Evolutionary conservation across 1,140 invertebrate species (phyloP).

Genomic region (Venustaconcha ellipsiformis): DNA sequence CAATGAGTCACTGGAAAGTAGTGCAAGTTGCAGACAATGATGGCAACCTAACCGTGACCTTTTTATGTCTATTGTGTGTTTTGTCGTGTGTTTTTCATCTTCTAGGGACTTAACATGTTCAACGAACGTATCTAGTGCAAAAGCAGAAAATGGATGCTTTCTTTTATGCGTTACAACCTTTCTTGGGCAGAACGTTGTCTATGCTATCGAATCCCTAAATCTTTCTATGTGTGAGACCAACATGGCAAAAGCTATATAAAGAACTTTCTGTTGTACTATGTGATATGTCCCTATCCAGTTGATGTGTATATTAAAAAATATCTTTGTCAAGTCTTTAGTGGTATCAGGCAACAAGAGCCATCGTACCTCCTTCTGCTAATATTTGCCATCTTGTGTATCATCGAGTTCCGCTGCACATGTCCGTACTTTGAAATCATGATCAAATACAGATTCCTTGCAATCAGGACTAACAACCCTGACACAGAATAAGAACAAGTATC

Average conservation of each 20-base stretch:
- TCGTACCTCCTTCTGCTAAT: background rate
- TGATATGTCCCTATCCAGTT: background rate
- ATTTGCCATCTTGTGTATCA: conserved; percentile 1
- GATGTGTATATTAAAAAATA: background rate
- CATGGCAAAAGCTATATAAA: background rate
- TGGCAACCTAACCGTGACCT: too few species aligned
- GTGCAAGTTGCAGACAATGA: too few species aligned
- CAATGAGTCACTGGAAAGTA: too few species aligned
- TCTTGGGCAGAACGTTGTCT: too few species aligned
- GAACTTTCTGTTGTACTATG: background rate
- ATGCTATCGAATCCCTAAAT: background rate
- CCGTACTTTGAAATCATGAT: background rate
- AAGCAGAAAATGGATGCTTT: too few species aligned
- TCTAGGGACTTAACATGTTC: too few species aligned
- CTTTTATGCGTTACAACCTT: too few species aligned
- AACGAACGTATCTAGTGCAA: too few species aligned
- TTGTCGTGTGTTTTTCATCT: too few species aligned
- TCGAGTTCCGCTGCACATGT: background rate
- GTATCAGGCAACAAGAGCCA: conserved; percentile 2
- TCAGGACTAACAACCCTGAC: background rate
- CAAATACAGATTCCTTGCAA: background rate
- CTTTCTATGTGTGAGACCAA: background rate
- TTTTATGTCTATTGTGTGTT: too few species aligned
- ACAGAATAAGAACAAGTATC: background rate
- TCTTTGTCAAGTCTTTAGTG: background rate